These are phyloP conservation scores for Asteroscopus sphinx DNA, from an alignment of 2,888 invertebrate genomes.

Conservation along the genomic window DNA sequence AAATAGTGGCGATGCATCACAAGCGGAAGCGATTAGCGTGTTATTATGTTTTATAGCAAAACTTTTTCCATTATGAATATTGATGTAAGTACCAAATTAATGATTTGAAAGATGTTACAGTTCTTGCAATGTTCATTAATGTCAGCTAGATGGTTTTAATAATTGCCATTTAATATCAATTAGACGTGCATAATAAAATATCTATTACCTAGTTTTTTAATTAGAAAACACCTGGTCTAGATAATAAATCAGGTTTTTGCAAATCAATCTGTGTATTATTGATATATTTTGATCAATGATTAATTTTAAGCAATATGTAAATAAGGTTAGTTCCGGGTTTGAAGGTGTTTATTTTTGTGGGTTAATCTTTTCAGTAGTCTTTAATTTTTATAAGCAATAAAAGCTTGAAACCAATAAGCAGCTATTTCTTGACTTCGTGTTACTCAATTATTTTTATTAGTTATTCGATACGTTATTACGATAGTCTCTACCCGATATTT, in stretches of 20 bases:
- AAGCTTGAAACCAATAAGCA: slow-evolving; percentile 11
- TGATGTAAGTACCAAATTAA: slow-evolving; percentile 18
- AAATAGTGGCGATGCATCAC: slow-evolving; percentile 46
- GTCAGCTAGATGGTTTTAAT: slow-evolving; percentile 40
- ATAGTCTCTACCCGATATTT: no score
- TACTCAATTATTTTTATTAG: not conserved
- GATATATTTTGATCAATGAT: slow-evolving; percentile 33
- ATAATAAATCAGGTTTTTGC: slow-evolving; percentile 41
- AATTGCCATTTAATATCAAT: slow-evolving; percentile 49
- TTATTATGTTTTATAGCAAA: slow-evolving; percentile 23
- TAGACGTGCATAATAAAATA: slow-evolving; percentile 31
- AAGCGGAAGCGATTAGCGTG: slow-evolving; percentile 62
- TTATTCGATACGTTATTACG: no score
- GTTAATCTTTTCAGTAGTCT: slow-evolving; percentile 32
- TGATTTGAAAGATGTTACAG: slow-evolving; percentile 36
- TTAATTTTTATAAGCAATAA: slow-evolving; percentile 14
- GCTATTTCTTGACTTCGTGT: slow-evolving; percentile 3
- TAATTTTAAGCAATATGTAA: slow-evolving; percentile 42
- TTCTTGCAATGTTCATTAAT: slow-evolving; percentile 52
- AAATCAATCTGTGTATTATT: slow-evolving; percentile 22
- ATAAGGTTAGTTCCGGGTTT: slow-evolving; percentile 31
- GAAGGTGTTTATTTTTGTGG: slow-evolving; percentile 26
- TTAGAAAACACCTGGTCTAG: slow-evolving; percentile 25
- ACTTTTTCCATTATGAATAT: slow-evolving; percentile 39
- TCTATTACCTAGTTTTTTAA: slow-evolving; percentile 38